A percentile compares a stretch with the other conserved stretches of the same genome.
Evolutionary conservation across 2,888 invertebrate species (phyloP).

Genomic region (Anaspis maculata): DNA sequence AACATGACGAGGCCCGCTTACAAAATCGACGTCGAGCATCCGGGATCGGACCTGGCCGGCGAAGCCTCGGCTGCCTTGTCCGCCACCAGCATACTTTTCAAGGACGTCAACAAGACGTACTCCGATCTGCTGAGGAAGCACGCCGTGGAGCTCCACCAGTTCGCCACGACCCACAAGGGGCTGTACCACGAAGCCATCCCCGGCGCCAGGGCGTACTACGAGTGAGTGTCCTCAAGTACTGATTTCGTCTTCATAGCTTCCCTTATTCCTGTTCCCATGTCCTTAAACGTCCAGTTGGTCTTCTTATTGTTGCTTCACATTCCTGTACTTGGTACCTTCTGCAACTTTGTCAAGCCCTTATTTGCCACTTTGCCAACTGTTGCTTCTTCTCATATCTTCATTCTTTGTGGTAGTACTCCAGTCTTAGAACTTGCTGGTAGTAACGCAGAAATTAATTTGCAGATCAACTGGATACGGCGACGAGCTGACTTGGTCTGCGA

Average conservation of each 20-base stretch:
- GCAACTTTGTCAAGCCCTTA: too few species aligned
- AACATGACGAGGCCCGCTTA: slow-evolving; percentile 49
- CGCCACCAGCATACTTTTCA: slow-evolving; percentile 47
- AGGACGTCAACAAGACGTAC: slow-evolving; percentile 39
- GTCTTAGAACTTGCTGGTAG: background rate
- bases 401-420: too few species aligned
- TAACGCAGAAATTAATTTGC: slow-evolving; percentile 2
- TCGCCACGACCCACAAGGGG: slow-evolving; percentile 44
- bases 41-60: slow-evolving; percentile 53
- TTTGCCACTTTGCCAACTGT: too few species aligned
- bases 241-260: background rate
- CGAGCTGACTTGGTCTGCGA: slow-evolving; percentile 50
- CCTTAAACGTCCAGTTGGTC: too few species aligned
- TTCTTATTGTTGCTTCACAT: too few species aligned
- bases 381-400: too few species aligned
- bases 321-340: too few species aligned
- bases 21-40: slow-evolving; percentile 48
- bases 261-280: background rate
- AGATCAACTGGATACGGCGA: slow-evolving; percentile 45
- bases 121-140: slow-evolving; percentile 42
- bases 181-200: slow-evolving; percentile 47
- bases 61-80: slow-evolving; percentile 53
- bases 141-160: slow-evolving; percentile 45
- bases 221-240: slow-evolving; percentile 37
- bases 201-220: slow-evolving; percentile 45